Conservation (phyloP, 2,113 vertebrate genomes). For the Mesoclemmys tuberculata region DNA sequence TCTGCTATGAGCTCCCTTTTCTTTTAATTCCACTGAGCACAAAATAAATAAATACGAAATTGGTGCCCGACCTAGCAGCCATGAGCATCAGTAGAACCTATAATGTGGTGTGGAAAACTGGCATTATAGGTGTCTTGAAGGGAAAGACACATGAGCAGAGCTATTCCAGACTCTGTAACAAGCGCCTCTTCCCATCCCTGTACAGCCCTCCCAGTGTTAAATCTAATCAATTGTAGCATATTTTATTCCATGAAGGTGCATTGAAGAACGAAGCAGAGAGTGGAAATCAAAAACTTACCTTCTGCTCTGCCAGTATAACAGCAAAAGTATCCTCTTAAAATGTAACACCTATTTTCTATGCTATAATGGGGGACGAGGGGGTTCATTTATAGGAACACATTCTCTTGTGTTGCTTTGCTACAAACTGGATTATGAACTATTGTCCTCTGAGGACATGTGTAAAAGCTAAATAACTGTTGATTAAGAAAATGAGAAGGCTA, state of each 20-base stretch:
- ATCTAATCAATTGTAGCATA: not conserved
- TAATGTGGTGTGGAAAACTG: not conserved
- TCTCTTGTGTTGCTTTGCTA: not conserved
- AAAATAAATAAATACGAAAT: too few relatives aligned
- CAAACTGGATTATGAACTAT: slow-evolving; percentile 2
- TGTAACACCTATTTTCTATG: not conserved
- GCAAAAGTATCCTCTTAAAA: not conserved
- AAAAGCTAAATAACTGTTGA: not conserved
- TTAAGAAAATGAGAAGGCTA: not conserved
- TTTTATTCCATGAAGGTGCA: slow-evolving; percentile 27
- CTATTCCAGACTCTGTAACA: not conserved
- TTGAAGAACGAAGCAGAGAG: slow-evolving; percentile 19
- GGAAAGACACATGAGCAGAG: not conserved
- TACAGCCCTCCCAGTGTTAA: not conserved
- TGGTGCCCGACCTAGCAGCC: not conserved
- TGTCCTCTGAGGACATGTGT: not conserved
- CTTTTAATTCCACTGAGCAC: not conserved
- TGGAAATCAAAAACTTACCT: not conserved
- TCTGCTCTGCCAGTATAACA: not conserved
- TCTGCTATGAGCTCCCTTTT: not conserved
- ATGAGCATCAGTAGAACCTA: not conserved
- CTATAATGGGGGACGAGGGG: not conserved
- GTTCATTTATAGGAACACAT: not conserved
- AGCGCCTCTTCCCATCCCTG: not conserved
- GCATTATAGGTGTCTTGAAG: not conserved